Evolutionary conservation across 1,140 invertebrate species (phyloP), one percentile per base, ranked within the genome.

Genomic region (Lepidurus arcticus): DNA sequence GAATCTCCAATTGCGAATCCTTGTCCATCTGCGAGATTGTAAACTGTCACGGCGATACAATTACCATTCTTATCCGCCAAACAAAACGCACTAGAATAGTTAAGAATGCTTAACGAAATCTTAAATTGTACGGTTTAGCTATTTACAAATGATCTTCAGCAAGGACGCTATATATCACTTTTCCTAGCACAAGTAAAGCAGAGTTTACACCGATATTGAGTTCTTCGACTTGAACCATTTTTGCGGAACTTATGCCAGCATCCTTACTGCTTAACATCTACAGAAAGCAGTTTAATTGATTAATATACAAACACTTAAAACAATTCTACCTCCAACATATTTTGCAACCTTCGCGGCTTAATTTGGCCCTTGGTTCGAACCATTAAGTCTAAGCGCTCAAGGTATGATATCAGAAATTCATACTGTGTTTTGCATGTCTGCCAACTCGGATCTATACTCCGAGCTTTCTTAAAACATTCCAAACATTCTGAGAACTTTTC

Each of bases 1-100:
- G 90, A 89, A 86, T 96, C 93, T 1, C 93, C 94, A 77, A 95
- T 92, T 78, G 93, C 93, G 73, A 93, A 90, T 53, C 93, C 93
- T 83, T 90, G 89, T 5, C 92, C 92, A 83, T 90, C 88, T 34
- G 91, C 91, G 83, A 94, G 88, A 86, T 95, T 95, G 85, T 94
- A 95, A 44, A 95, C 89, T 1, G 91, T 93, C 53, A 94, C 92
- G 42, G 89, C 88, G 44, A 92, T 85, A 83, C 92, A 93, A 1
- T 86, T 86, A 84, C 90, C 89, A 45, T 90, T 88, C 80, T 89
- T 87, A 84, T 95, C 93, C 42, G 93, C 88, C 80, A 94, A 84
- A 82, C 92, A 94, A 85, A 94, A 94, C 43, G 92, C 91, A 84
- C 93, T 94, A 84, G 76, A 89, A 90, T 78, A 10, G 44, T 79